Evolutionary conservation across 2,888 invertebrate species (phyloP), one percentile per base, ranked within the genome.

Genomic region (Urechis unicinctus): DNA sequence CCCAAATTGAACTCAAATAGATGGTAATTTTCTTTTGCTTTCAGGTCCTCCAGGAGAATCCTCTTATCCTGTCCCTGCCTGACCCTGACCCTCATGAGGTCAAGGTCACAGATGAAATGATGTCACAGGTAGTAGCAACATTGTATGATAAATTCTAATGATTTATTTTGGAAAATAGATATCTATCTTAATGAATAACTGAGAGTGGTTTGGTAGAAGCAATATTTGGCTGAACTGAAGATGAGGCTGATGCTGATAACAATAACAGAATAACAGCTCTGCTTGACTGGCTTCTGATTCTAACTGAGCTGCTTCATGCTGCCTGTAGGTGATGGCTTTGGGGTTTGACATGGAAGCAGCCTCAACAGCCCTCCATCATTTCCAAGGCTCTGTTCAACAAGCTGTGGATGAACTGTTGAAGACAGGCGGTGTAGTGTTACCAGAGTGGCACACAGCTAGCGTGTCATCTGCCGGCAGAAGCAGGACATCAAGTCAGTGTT

Each of bases 21-120:
- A n/a, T n/a, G n/a, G n/a, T n/a, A n/a, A n/a, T n/a, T n/a, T n/a
- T n/a, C 21, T 30, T 46, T 17, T 31, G 21, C 9, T 24, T 58
- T 17, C 56, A 74, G 68, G 78, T 83, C 26, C 81, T 86, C 57
- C 83, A 84, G 70, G 85, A 85, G 25, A 81, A 84, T 61, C 85
- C 85, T 0, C 80, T 83, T n/a, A 61, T 81, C 69, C 79, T 83
- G 50, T 56, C 75, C 2, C 75, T 81, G n/a, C 75, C 76, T 30
- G 78, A 78, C 49, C 66, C 68, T 24, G 67, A 65, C 36, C 28
- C 49, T 29, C 26, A 45, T 13, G 56, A 57, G 36, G 46, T 64
- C 4, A 5, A 50, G 2, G 66, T 72, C 41, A 66, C 71, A 28
- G 70, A 61, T 6, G 70, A 61, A 4, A 66, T 72, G 65, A 64